Base-by-base conservation (phyloP, 2,888 invertebrate species). In the Eulithis testata region DNA sequence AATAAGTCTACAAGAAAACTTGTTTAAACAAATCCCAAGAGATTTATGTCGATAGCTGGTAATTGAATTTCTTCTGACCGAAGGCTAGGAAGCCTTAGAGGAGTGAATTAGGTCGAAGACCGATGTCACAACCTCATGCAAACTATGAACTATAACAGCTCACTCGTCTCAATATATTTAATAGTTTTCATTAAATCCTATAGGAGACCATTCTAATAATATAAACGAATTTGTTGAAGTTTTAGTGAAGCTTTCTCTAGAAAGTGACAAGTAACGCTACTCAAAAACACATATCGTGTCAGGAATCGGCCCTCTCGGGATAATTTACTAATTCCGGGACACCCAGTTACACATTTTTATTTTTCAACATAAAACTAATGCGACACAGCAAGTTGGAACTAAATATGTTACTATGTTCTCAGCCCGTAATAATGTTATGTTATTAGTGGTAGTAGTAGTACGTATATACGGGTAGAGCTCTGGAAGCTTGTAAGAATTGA, bases 51-150 rank as follows among this genome's bases (percentile, higher is more conserved):
- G 49, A 58, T 62, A 59, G 54, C 31, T 47, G 45, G 58, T 67
- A 67, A 67, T 67, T 67, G 43, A 67, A 64, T 67, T 67, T 67
- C 64, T 67, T 67, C 50, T 66, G 57, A 43, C 11, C 37, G 60
- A 63, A 57, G 67, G 60, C 64, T 51, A 44, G 27, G 67, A 67
- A 67, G 57, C 63, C 67, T 7, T 53, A 53, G 8, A 31, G 12
- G 4, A 56, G 49, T 43, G 63, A 63, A 63, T 64, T 60, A 64
- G 7, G 45, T 21, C 14, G 57, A 67, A 64, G 63, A 64, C 64
- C 57, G 60, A 67, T 67, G 63, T n/a, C 49, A 53, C n/a, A n/a
- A 12, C 51, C 50, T n/a, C 54, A 54, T 67, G 58, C 56, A 27
- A 60, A 63, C 52, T 50, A 43, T 2, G 4, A 40, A 27, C 43